Evolutionary conservation across 2,888 invertebrate genomes (phyloP), one percentile per base, ranked within the genome.

Genomic region (Dryomyza anilis): DNA sequence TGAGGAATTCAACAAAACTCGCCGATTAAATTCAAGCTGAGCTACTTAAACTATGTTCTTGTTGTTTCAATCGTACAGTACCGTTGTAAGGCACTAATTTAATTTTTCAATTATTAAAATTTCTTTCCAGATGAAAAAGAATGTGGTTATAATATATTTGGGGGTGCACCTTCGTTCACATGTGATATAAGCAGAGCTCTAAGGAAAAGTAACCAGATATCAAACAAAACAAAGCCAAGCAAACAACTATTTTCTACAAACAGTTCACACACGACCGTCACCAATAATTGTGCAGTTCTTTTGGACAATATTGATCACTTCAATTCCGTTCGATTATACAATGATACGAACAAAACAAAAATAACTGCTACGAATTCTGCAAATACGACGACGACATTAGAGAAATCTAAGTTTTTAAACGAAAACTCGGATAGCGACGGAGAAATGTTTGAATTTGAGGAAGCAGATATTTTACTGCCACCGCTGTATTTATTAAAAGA

Each of bases 381-480:
- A n/a, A n/a, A n/a, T n/a, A n/a, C n/a, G n/a, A n/a, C n/a, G n/a
- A n/a, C n/a, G n/a, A n/a, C n/a, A n/a, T n/a, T n/a, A n/a, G 52
- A 52, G 7, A 27, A 36, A 19, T 64, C 71, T 21, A 71, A 73
- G 62, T 69, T 69, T 65, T 69, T 71, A 39, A 71, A 69, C 33
- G 72, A 72, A 65, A 76, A 64, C 74, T 78, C 62, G 68, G 72
- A 69, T 55, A 72, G 70, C 57, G 71, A 87, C 68, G 73, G 83
- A 71, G 86, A 86, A 73, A 87, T 89, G 75, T 86, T 93, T 68
- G 93, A 93, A 81, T 89, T 94, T 78, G 94, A 94, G 83, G 89
- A 91, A 79, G 90, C 92, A 70, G 93, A 93, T 76, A 86, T 87
- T 58, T 89, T 91, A 25, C 85, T 94, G 65, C 94, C 94, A 12